Conservation (phyloP, 2,113 vertebrate species). For the Amazona guildingii region DNA sequence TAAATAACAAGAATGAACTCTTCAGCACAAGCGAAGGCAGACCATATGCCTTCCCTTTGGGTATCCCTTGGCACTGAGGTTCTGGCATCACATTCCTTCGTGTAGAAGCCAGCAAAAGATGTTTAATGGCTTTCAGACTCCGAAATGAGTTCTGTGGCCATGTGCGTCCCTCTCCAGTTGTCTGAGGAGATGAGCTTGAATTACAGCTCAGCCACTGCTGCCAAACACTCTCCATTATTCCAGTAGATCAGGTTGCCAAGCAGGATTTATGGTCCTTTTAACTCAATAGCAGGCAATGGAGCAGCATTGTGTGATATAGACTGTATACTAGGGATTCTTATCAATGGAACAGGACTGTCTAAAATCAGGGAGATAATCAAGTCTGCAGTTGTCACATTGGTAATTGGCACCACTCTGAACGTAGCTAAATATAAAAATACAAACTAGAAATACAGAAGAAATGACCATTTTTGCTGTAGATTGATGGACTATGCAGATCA, state of each 20-base stretch:
- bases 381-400: slow-evolving; percentile 77
- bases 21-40: slow-evolving; percentile 67
- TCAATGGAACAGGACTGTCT: slow-evolving; percentile 76
- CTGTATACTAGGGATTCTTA: slow-evolving; percentile 76
- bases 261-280: slow-evolving; percentile 76
- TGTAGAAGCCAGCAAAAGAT: slow-evolving; percentile 74
- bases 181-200: slow-evolving; percentile 80
- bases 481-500: not conserved
- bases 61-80: slow-evolving; percentile 72
- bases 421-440: slow-evolving; percentile 42
- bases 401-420: slow-evolving; percentile 66
- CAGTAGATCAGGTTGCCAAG: slow-evolving; percentile 70
- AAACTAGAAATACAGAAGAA: not conserved
- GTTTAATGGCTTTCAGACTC: slow-evolving; percentile 78
- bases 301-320: slow-evolving; percentile 74
- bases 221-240: slow-evolving; percentile 73
- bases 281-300: slow-evolving; percentile 68
- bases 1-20: slow-evolving; percentile 71
- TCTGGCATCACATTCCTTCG: slow-evolving; percentile 65
- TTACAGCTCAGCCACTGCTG: slow-evolving; percentile 77
- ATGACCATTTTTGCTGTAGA: not conserved
- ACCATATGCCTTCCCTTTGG: slow-evolving; percentile 77
- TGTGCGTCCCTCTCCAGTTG: slow-evolving; percentile 78
- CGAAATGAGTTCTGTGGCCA: slow-evolving; percentile 75
- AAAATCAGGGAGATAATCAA: slow-evolving; percentile 86